phyloP scores from a whole-genome alignment of 2,888 invertebrate species.

The Lasiommata megera region DNA sequence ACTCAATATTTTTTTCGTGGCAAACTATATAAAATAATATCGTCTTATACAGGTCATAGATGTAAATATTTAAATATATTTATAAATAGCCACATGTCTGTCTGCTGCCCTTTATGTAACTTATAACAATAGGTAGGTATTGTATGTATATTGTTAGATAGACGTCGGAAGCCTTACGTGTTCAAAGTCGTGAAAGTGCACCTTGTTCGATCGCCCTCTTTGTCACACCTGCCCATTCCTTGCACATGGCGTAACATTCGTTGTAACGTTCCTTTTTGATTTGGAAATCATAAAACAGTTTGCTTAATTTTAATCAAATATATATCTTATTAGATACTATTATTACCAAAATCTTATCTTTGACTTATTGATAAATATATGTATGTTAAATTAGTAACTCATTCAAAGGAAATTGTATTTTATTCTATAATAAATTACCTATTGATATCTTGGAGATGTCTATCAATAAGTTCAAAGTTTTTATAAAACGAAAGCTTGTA shows the following conservation, averaged over 20 bases:
- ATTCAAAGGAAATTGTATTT: no score
- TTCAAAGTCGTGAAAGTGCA: constrained; percentile 60
- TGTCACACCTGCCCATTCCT: constrained; percentile 67
- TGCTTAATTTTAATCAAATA: no score
- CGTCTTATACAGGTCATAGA: neutral
- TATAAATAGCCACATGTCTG: neutral
- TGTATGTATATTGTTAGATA: constrained; percentile 10
- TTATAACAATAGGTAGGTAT: neutral
- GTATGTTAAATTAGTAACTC: no score
- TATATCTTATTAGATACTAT: no score
- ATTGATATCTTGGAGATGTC: no score
- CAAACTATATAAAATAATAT: no score
- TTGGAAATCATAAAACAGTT: neutral
- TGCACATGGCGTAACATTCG: constrained; percentile 71
- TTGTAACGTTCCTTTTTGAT: constrained; percentile 35
- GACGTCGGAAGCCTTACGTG: constrained; percentile 48
- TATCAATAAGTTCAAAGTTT: no score
- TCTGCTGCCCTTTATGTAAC: neutral
- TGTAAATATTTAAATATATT: neutral
- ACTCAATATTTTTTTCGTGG: no score
- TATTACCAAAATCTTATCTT: no score
- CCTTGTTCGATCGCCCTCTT: constrained; percentile 53
- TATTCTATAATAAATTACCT: no score
- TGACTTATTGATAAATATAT: no score
- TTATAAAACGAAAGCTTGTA: no score